Evolutionary conservation across 2,113 vertebrate genomes (phyloP).

Genomic region (Heterotis niloticus): DNA sequence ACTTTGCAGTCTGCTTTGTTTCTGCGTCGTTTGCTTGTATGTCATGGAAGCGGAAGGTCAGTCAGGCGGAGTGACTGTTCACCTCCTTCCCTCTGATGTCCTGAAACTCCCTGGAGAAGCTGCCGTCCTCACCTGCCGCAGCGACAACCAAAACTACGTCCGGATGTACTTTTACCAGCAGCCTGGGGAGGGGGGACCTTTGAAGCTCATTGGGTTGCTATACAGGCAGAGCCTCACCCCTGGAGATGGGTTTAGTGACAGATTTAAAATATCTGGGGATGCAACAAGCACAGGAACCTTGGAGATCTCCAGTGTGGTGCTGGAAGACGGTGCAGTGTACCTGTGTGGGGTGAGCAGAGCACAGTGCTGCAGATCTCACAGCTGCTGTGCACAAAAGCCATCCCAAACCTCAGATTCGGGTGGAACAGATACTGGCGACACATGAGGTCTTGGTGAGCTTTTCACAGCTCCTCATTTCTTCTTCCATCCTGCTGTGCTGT

Average conservation of each 20-base stretch:
- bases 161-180: constrained; percentile 42
- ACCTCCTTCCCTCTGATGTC: constrained; percentile 18
- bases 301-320: constrained; percentile 28
- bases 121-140: constrained; percentile 32
- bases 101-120: constrained; percentile 2
- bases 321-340: constrained; percentile 35
- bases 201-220: constrained; percentile 37
- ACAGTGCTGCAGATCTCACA: constrained; percentile 31
- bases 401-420: not conserved
- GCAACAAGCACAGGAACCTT: constrained; percentile 31
- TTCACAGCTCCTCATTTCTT: not conserved
- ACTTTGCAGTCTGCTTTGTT: no score
- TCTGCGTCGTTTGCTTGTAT: not conserved
- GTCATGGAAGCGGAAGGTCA: not conserved
- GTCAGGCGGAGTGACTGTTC: not conserved
- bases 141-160: constrained; percentile 30
- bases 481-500: no score
- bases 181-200: constrained; percentile 7
- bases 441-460: not conserved
- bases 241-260: constrained; percentile 20
- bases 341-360: constrained; percentile 46
- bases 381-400: constrained; percentile 14
- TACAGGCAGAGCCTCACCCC: not conserved
- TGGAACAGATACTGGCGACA: not conserved
- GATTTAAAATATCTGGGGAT: constrained; percentile 33